Conservation (phyloP, 2,113 vertebrate genomes). For the Paramisgurnus dabryanus region DNA sequence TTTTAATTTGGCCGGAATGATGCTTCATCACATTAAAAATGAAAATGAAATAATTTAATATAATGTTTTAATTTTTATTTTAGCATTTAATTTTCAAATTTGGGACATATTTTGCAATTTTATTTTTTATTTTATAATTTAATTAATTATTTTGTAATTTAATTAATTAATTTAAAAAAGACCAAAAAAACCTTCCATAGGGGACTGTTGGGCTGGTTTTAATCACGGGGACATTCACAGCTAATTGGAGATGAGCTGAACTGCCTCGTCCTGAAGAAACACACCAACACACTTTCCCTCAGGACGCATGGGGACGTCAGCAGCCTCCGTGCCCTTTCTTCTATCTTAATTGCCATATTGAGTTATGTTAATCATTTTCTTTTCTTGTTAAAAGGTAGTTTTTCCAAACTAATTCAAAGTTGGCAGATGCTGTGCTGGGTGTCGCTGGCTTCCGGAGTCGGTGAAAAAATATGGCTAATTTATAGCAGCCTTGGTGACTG, state of each 20-base stretch:
- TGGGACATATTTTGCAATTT: no score
- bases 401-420: conserved; percentile 41
- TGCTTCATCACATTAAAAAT: no score
- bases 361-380: conserved; percentile 71
- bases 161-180: no score
- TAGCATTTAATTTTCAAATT: no score
- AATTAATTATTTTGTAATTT: no score
- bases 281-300: conserved; percentile 65
- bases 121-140: no score
- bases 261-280: conserved; percentile 71
- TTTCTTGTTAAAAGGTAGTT: conserved; percentile 62
- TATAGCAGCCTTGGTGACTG: conserved; percentile 19
- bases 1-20: no score
- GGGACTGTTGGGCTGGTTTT: conserved; percentile 71
- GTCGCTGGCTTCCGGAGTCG: conserved; percentile 4
- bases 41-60: no score
- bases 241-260: conserved; percentile 80
- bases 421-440: conserved; percentile 40
- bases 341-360: conserved; percentile 83
- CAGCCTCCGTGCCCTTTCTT: conserved; percentile 74
- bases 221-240: conserved; percentile 75
- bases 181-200: no score
- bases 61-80: no score
- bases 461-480: conserved; percentile 41
- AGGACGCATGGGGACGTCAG: conserved; percentile 71